phyloP scores from a whole-genome alignment of 1,140 invertebrate genomes.

The Panonychus citri region DNA sequence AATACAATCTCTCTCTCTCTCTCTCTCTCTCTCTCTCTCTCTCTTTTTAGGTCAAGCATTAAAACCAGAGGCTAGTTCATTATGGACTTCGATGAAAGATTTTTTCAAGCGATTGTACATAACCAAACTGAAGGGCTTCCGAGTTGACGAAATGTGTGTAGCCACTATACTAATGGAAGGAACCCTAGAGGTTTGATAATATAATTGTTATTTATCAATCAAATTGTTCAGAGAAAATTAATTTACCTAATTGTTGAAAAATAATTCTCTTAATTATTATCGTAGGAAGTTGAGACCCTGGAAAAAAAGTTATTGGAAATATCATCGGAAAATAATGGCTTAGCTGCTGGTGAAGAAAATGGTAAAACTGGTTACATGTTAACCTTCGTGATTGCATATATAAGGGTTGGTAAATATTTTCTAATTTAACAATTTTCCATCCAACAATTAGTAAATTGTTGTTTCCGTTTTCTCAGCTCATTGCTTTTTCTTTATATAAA shows the following conservation, averaged over 20 bases:
- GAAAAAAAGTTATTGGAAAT: conserved; percentile 65
- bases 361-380: conserved; percentile 82
- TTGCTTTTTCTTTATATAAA: not conserved
- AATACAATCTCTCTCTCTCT: not conserved
- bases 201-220: too few relatives aligned
- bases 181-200: conserved; percentile 20
- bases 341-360: conserved; percentile 73
- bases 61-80: conserved; percentile 44
- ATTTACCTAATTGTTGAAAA: not conserved
- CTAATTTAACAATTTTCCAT: conserved; percentile 17
- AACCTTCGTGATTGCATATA: conserved; percentile 95
- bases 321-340: conserved; percentile 36
- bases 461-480: not conserved
- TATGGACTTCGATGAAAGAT: conserved; percentile 43
- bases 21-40: not conserved
- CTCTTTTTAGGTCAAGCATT: conserved; percentile 35
- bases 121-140: conserved; percentile 69
- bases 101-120: conserved; percentile 67
- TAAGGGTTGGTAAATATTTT: conserved; percentile 35
- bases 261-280: not conserved
- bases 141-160: conserved; percentile 54
- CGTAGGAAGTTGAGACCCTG: conserved; percentile 41
- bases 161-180: conserved; percentile 84
- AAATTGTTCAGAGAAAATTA: too few relatives aligned
- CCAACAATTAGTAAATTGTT: too few relatives aligned